phyloP scores from a whole-genome alignment of 2,888 invertebrate species.

The Eupithecia subfuscata region DNA sequence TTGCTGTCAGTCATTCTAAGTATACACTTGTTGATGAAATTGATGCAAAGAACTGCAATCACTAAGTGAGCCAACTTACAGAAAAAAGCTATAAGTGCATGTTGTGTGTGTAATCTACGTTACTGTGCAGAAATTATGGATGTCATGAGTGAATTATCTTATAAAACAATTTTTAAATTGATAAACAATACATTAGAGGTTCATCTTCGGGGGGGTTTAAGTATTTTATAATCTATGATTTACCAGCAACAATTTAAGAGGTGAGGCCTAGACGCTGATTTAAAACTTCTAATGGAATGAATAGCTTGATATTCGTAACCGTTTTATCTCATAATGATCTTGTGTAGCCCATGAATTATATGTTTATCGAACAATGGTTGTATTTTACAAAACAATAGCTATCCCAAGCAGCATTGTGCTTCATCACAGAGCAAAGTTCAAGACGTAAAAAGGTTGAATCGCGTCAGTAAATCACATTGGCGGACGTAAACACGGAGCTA shows the following conservation, averaged over 20 bases:
- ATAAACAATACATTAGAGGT: not conserved
- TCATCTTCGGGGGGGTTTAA: not conserved
- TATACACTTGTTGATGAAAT: not conserved
- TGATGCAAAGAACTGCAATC: not conserved
- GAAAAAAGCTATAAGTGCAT: not conserved
- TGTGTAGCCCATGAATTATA: not conserved
- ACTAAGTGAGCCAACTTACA: not conserved
- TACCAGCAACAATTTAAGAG: not conserved
- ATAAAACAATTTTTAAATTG: not conserved
- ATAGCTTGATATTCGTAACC: not conserved
- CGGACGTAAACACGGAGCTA: slow-evolving; percentile 56
- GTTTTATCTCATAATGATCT: not conserved
- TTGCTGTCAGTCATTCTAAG: not conserved
- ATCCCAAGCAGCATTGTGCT: slow-evolving; percentile 21
- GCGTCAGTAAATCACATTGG: slow-evolving; percentile 52
- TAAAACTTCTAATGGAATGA: not conserved
- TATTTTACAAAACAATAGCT: slow-evolving; percentile 27
- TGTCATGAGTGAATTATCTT: not conserved
- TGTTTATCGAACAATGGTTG: slow-evolving; percentile 5
- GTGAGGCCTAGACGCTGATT: not conserved
- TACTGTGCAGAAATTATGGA: not conserved
- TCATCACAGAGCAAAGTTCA: slow-evolving; percentile 43
- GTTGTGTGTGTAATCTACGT: not conserved
- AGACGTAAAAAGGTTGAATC: slow-evolving; percentile 39
- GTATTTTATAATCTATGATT: not conserved